Evolutionary conservation across 2,113 vertebrate species (phyloP), one percentile per base, ranked within the genome.

Genomic region (Siniperca knerii): DNA sequence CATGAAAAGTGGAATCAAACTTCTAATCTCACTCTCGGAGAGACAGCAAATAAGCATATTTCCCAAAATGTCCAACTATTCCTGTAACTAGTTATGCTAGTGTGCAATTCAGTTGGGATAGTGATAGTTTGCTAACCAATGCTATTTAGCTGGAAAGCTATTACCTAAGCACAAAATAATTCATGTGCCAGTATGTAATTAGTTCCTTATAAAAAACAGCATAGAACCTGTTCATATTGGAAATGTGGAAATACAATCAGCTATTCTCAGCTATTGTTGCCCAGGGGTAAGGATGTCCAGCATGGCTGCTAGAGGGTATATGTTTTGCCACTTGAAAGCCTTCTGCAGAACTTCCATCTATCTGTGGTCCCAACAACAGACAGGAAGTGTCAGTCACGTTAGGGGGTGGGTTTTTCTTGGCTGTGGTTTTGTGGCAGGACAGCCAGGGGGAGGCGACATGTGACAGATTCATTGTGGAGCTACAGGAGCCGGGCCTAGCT

Each of bases 391-490:
- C 84, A 79, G 37, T 52, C 82, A 61, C 69, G 73, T 82, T 20
- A 44, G 75, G 52, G 77, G 81, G 72, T 12, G 61, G 60, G 76
- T 10, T 29, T 69, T 71, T 65, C 54, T 81, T 86, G 76, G 84
- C 75, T 58, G 65, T 61, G 69, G 40, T 83, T 29, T 79, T 69
- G 55, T 75, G 64, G 61, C 65, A 82, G 72, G 67, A 80, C 76
- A 69, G 82, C 78, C 66, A 16, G 65, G 68, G 80, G 72, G 77
- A 35, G 42, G 46, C 65, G 50, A 65, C 69, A 2, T 74, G 81
- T 93, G 84, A 92, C 90, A 52, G 90, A 87, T 83, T 88, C 82
- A 89, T 89, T 92, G 91, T 92, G 75, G 79, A 75, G 86, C 79
- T 69, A 10, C 69, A 72, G 76, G 81, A 83, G 54, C 65, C 9